Evolutionary conservation across 2,888 invertebrate species (phyloP), one percentile per base, ranked within the genome.

Genomic region (Campoletis raptor): DNA sequence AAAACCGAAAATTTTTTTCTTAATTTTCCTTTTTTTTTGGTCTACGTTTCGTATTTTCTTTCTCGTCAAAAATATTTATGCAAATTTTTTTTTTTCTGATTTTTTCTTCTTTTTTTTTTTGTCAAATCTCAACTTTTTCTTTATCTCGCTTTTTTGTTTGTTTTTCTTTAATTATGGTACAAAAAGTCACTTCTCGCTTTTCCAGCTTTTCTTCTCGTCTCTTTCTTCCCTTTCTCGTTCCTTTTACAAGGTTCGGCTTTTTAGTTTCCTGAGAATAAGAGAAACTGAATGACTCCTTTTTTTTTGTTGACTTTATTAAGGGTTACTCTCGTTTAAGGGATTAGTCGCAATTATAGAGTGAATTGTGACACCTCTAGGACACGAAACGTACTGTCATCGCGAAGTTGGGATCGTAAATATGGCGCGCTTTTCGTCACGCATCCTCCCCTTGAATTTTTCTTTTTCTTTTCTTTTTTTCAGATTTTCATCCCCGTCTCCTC

Each of bases 1-100:
- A 61, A n/a, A 54, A 9, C 30, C 30, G 40, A 69, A 40, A 70
- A 45, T 61, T 79, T 85, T 83, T 78, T 30, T 52, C 40, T 70
- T 69, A 48, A 37, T 74, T 42, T 67, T 40, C 15, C 36, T 57
- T 45, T 45, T 70, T 42, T 73, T 45, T 24, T 30, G 36, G 24
- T 42, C 48, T 12, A 21, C 42, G n/a, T n/a, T 57, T 30, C 66
- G 24, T 76, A 57, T 83, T 86, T 73, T 66, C 42, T 64, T 67
- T 78, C 57, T 80, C 67, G 85, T 85, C 87, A 84, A 74, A 85
- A 85, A 83, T 86, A 85, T 89, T 88, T 86, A 87, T 87, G 88
- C 85, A 85, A 89, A 89, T 88, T 9, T 30, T 1, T 0, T 30
- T 30, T 0, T n/a, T n/a, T n/a, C n/a, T n/a, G n/a, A n/a, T 12